Evolutionary conservation across 2,113 vertebrate species (phyloP).

Genomic region (Peromyscus maniculatus): DNA sequence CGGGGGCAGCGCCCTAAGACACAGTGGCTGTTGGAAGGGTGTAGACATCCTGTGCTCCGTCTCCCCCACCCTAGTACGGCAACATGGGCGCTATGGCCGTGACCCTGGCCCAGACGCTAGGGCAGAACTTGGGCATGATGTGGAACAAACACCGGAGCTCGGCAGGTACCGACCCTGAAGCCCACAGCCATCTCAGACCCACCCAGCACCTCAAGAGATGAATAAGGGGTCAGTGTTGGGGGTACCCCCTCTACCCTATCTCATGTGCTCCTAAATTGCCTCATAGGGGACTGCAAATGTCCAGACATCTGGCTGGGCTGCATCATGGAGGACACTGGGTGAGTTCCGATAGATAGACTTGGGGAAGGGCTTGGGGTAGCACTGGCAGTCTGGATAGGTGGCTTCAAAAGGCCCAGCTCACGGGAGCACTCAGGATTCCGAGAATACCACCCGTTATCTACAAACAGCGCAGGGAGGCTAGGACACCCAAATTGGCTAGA

Average conservation of each 20-base stretch:
- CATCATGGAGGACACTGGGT: constrained; percentile 99
- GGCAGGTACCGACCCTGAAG: constrained; percentile 87
- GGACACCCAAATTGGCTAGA: not conserved
- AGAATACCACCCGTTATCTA: not conserved
- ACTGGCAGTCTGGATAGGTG: not conserved
- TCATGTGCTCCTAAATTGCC: constrained; percentile 39
- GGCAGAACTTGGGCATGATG: constrained; percentile 98
- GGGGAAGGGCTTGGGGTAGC: not conserved
- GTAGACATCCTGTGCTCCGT: not conserved
- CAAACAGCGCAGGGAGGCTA: constrained; percentile 79
- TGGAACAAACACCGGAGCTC: constrained; percentile 94
- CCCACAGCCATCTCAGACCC: not conserved
- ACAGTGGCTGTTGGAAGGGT: not conserved
- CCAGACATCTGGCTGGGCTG: constrained; percentile 96
- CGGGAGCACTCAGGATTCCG: not conserved
- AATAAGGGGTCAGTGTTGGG: not conserved
- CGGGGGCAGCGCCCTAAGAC: not conserved
- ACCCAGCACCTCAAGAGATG: not conserved
- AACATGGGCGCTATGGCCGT: constrained; percentile 94
- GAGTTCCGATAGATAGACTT: constrained; percentile 74
- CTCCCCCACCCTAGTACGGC: constrained; percentile 89
- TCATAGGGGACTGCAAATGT: constrained; percentile 94
- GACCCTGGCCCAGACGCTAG: constrained; percentile 95
- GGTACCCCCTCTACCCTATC: too few relatives aligned
- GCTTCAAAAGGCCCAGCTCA: not conserved